phyloP scores from a whole-genome alignment of 2,113 vertebrate species.

The Leptocoma aspasia region DNA sequence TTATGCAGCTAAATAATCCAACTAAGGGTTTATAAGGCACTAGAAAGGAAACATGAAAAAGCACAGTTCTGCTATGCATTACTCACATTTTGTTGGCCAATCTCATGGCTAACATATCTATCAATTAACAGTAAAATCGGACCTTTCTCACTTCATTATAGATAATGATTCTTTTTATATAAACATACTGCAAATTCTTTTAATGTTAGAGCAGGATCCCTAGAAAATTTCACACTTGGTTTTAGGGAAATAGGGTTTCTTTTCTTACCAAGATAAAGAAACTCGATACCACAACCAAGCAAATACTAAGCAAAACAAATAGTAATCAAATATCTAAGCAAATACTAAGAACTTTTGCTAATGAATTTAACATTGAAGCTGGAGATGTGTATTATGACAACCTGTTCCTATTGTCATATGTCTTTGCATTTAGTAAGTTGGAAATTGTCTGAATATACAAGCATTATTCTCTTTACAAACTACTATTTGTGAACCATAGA shows the following conservation, averaged over 20 bases:
- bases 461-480: not conserved
- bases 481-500: not conserved
- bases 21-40: not conserved
- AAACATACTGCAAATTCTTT: not conserved
- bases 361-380: not conserved
- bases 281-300: not conserved
- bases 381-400: not conserved
- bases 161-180: not conserved
- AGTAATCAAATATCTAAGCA: not conserved
- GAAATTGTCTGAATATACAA: not conserved
- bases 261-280: not conserved
- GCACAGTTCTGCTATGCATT: accelerated
- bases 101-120: not conserved
- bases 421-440: not conserved
- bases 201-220: not conserved
- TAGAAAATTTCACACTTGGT: not conserved
- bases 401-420: not conserved
- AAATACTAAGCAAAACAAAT: not conserved
- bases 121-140: not conserved
- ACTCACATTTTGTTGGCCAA: not conserved
- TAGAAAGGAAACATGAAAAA: not conserved
- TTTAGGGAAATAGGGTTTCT: not conserved
- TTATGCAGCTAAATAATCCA: not conserved
- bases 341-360: not conserved
- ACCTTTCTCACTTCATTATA: not conserved